phyloP scores from a whole-genome alignment of 2,888 invertebrate genomes.

The Tuberolachnus salignus region DNA sequence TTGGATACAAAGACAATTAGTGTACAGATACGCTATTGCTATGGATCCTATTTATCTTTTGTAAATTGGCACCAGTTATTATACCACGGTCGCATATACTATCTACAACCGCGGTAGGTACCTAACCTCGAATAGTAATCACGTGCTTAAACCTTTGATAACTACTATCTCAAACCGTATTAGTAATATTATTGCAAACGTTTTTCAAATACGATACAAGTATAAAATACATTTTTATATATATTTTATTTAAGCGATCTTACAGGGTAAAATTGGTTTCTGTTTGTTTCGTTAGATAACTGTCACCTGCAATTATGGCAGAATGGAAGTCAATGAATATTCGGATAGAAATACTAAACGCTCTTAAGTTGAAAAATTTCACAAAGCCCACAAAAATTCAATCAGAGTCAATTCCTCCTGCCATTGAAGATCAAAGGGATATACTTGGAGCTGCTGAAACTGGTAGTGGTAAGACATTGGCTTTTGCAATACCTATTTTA shows the following conservation, averaged over 20 bases:
- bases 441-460: constrained; percentile 99
- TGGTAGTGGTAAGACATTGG: constrained; percentile 97
- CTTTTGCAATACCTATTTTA: constrained; percentile 94
- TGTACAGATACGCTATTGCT: no score
- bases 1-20: no score
- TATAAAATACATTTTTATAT: no score
- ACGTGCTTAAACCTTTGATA: constrained; percentile 11
- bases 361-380: constrained; percentile 79
- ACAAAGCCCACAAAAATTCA: constrained; percentile 89
- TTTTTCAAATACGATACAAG: not conserved
- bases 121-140: constrained; percentile 15
- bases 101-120: no score
- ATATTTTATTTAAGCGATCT: not conserved
- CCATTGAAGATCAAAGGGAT: constrained; percentile 85
- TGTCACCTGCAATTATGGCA: not conserved
- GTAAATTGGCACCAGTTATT: not conserved
- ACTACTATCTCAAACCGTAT: not conserved
- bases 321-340: constrained; percentile 63
- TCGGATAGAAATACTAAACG: constrained; percentile 72
- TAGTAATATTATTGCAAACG: not conserved
- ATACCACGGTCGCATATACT: no score
- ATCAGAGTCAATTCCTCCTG: constrained; percentile 71
- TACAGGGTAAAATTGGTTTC: not conserved
- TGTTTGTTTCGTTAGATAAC: not conserved
- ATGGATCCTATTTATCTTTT: not conserved